These are phyloP conservation scores for Sinella curviseta DNA, from an alignment of 1,140 invertebrate species.

Conservation along the genomic window DNA sequence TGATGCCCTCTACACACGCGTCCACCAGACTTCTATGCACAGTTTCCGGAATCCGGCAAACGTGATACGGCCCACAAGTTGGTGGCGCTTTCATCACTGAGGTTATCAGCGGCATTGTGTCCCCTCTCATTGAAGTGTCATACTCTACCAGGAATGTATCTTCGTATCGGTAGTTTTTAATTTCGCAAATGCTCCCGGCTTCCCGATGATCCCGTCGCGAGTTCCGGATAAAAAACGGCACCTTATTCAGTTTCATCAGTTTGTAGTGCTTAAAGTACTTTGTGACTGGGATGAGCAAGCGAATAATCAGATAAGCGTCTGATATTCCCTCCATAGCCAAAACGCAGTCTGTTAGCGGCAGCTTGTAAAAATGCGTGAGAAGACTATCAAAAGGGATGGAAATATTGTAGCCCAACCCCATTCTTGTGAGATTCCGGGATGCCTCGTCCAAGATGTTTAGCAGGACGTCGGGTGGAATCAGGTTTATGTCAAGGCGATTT, in stretches of 20 bases:
- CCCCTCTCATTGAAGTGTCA: not conserved
- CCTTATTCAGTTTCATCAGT: not conserved
- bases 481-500: not conserved
- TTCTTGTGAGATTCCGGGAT: not conserved
- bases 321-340: not conserved
- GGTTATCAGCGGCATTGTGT: not conserved
- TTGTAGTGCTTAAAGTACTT: not conserved
- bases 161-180: not conserved
- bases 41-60: not conserved
- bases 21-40: not conserved
- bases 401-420: constrained; percentile 16
- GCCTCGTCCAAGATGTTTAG: not conserved
- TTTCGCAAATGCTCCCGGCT: not conserved
- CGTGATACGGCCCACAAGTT: not conserved
- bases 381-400: not conserved
- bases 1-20: not conserved
- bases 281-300: not conserved
- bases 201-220: not conserved
- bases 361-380: not conserved
- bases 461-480: not conserved
- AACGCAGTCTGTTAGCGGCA: not conserved
- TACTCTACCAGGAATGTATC: not conserved
- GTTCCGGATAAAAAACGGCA: not conserved
- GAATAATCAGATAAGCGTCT: not conserved
- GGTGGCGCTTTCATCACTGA: not conserved